Evolutionary conservation across 2,113 vertebrate genomes (phyloP), one percentile per base, ranked within the genome.

Genomic region (Nothocercus julius): DNA sequence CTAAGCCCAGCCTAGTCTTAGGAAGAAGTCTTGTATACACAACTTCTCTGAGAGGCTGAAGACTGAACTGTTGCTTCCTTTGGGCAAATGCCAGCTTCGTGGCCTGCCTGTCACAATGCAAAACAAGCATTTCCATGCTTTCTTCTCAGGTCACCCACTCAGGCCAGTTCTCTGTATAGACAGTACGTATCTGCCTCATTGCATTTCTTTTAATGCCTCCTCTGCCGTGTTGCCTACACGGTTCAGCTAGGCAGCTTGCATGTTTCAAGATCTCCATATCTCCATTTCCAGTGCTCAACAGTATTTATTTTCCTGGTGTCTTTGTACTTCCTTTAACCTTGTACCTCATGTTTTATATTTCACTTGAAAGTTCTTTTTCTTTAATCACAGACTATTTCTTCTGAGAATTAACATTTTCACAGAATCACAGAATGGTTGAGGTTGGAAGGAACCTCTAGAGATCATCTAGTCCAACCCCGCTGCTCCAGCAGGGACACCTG

Each of bases 221-320:
- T 69, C 59, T 76, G 6, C 32, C 22, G 12, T 0, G 0, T 5
- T 15, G n/a, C 18, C 45, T 22, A 24, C 0, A 0, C 8, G 66
- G 27, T 0, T 0, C 24, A 15, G 32, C 3, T 34, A 27, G 64
- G 22, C 36, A 63, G 9, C 61, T 67, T 24, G 10, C 2, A 1
- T 13, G 32, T 25, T 16, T 53, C 28, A 10, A 62, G 7, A 8
- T 53, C 34, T 58, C 40, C 47, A 36, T 19, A 8, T 53, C 34
- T 58, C 40, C 47, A 36, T 19, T 62, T 58, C 32, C 20, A n/a
- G 6, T 28, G 10, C 15, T 61, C 32, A 38, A 4, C 1, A 40
- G 21, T 17, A 32, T 62, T 54, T 56, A 15, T 47, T 40, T 45
- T 9, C 27, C 12, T n/a, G 61, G 3, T 47, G 8, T 42, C 27